Evolutionary conservation across 2,113 vertebrate genomes (phyloP).

Genomic region (Numenius arquata): DNA sequence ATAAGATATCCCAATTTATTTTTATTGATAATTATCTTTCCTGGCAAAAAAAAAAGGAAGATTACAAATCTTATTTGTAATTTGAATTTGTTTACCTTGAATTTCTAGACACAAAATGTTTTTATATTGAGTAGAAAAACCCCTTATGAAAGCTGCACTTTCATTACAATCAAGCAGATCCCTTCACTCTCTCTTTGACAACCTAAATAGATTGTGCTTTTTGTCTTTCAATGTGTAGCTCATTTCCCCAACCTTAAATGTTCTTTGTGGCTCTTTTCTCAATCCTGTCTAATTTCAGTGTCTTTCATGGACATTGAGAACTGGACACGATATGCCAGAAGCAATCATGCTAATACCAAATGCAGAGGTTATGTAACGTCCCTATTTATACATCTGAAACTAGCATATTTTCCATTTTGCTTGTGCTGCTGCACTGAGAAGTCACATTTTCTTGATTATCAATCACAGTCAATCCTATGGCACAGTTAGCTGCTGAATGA

Average conservation of each 20-base stretch:
- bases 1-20: background rate
- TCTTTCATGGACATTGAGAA: background rate
- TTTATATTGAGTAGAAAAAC: background rate
- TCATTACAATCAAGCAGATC: background rate
- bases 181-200: background rate
- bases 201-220: background rate
- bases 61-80: background rate
- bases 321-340: background rate
- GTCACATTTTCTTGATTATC: background rate
- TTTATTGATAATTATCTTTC: background rate
- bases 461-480: background rate
- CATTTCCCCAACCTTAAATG: background rate
- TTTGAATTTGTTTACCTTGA: background rate
- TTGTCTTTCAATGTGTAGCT: background rate
- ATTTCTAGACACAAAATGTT: background rate
- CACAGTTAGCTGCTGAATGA: background rate
- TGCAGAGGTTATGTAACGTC: background rate
- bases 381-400: slow-evolving; percentile 3
- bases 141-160: background rate
- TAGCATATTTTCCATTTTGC: background rate
- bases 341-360: background rate
- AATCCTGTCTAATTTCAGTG: background rate
- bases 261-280: background rate
- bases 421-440: background rate
- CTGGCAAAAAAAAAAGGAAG: background rate